Evolutionary conservation across 2,113 vertebrate genomes (phyloP), one percentile per base, ranked within the genome.

Genomic region (Pseudois nayaur): DNA sequence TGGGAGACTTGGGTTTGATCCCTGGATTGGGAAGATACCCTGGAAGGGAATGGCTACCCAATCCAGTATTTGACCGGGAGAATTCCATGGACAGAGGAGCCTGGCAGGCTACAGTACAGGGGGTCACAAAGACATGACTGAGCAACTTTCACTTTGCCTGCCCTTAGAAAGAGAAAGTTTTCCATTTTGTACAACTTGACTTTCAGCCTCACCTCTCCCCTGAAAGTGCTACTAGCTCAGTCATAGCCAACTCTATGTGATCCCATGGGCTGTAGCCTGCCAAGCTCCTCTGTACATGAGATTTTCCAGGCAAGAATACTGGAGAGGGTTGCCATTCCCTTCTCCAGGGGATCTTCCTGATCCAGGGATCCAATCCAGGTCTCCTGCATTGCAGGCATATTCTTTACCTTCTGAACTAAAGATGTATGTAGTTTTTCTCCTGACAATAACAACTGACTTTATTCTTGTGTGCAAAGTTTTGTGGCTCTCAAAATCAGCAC

Each of bases 181-280:
- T 52, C 33, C 33, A 31, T 96, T 95, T 95, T 87, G 92, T 95
- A 59, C 59, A n/a, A 31, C 27, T 97, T 87, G 79, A 7, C 40
- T 96, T 95, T 90, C 67, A 64, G 43, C 33, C 19, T 40, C 62
- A 87, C 23, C 55, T 89, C 95, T 93, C 83, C 76, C 95, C 50
- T 54, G 19, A 23, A 71, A 40, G 19, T 40, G 19, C 21, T 71
- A 12, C n/a, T 23, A 40, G 67, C 3, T 71, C 19, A 40, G n/a
- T 71, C n/a, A 71, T 71, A 71, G 40, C 67, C n/a, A 71, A 40
- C 10, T 71, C 67, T 71, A 2, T 40, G n/a, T 71, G 67, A 71
- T 40, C n/a, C 67, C 10, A 40, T 40, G n/a, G n/a, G 19, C 19
- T 71, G 21, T 40, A 71, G 36, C 67, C 67, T 71, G 67, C 67